These are phyloP conservation scores for Lutjanus erythropterus DNA, from an alignment of 2,113 vertebrate genomes.

Conservation along the genomic window DNA sequence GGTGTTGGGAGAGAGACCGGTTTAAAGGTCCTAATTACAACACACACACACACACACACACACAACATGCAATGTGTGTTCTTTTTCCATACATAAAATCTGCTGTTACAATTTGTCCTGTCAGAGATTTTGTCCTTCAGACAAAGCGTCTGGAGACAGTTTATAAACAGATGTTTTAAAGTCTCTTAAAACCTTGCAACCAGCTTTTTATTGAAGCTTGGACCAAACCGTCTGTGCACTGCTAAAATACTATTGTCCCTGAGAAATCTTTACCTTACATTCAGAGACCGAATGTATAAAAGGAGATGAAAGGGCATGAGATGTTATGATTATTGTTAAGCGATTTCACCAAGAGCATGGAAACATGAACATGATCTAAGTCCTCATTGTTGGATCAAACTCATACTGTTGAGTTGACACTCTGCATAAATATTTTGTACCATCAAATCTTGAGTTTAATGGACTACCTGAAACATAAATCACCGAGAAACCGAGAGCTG, in stretches of 20 bases:
- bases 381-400: not conserved
- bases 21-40: conserved; percentile 29
- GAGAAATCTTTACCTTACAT: not conserved
- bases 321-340: not conserved
- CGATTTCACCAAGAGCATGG: not conserved
- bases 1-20: not conserved
- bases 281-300: not conserved
- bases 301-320: not conserved
- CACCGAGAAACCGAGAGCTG: not conserved
- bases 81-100: conserved; percentile 43
- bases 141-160: conserved; percentile 36
- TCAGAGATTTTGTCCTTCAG: conserved; percentile 46
- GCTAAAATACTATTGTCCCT: conserved; percentile 4
- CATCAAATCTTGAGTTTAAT: conserved; percentile 8
- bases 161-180: conserved; percentile 62
- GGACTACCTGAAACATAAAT: conserved; percentile 43
- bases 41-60: conserved; percentile 20
- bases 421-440: conserved; percentile 14
- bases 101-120: conserved; percentile 9
- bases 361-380: conserved; percentile 2
- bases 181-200: conserved; percentile 43
- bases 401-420: not conserved
- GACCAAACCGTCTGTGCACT: conserved; percentile 11
- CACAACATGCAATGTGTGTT: not conserved
- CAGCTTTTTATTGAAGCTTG: conserved; percentile 49